Percentiles rank a stretch among this genome's conserved stretches.
These are phyloP conservation scores for Drosophila takahashii DNA, from an alignment of 1,140 invertebrate genomes.

Conservation along the genomic window DNA sequence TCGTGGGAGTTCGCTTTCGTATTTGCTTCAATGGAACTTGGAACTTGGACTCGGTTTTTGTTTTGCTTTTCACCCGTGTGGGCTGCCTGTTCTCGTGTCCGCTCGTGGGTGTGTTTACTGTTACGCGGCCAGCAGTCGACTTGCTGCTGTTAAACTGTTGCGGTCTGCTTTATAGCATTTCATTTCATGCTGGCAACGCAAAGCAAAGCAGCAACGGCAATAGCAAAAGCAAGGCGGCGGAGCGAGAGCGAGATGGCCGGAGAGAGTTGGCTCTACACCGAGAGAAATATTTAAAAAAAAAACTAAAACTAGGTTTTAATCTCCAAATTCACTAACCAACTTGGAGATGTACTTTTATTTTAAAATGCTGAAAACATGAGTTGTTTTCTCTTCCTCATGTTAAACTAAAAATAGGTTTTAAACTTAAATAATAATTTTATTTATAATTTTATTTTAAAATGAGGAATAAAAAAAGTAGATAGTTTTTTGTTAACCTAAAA, in stretches of 20 bases:
- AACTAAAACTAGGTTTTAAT: no score
- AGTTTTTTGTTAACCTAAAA: no score
- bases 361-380: not conserved
- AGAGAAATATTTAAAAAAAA: no score
- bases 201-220: constrained; percentile 4
- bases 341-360: not conserved
- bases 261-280: not conserved
- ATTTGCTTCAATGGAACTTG: not conserved
- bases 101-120: constrained; percentile 53
- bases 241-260: constrained; percentile 11
- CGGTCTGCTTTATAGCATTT: constrained; percentile 67
- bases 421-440: no score
- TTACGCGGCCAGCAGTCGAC: constrained; percentile 68
- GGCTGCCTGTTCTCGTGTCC: not conserved
- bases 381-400: no score
- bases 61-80: not conserved
- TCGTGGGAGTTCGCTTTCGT: constrained; percentile 9
- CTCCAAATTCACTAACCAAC: no score
- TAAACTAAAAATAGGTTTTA: no score
- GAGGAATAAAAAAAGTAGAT: no score
- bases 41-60: not conserved
- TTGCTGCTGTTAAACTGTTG: constrained; percentile 44
- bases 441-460: no score
- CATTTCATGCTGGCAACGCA: constrained; percentile 7
- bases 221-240: constrained; percentile 4